Base-by-base conservation (phyloP, 92 coral and sea anemone genomes). In the Galaxea fascicularis region DNA sequence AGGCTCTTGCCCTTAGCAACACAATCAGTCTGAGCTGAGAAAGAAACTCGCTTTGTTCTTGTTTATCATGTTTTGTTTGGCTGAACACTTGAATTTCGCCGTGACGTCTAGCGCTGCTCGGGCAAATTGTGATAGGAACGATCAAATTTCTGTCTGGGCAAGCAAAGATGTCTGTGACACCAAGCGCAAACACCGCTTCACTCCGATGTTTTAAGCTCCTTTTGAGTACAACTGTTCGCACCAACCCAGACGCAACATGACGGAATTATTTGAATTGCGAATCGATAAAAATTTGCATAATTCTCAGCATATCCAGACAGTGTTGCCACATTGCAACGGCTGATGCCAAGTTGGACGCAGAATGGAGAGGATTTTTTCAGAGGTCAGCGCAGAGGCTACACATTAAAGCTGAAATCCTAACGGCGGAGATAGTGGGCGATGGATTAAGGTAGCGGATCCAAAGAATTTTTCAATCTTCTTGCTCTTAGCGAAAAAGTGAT, bases 261-360 rank as follows among this genome's bases (percentile, higher is more conserved):
- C 44, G 28, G 70, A 82, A 46, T 18, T 57, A 70, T 82, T 82
- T 82, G 78, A 82, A 82, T 58, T 54, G 58, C 20, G 39, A 54
- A 56, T 31, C 29, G 54, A 71, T 27, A 16, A 44, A 69, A 82
- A 82, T 82, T 71, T 82, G 78, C 86, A 82, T 82, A 82, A 71
- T 71, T 69, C 21, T 31, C 20, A 26, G 78, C 12, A 41, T 39
- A 24, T 18, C 68, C 71, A 56, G 86, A 82, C 86, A 81, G 77
- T 56, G 44, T 16, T 10, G 26, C 70, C 72, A n/a, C 49, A 21
- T 68, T 26, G 18, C 77, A 59, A 30, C 52, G 67, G 69, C 64
- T 13, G 28, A 9, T 46, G 59, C 72, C 21, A 27, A 64, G 4
- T 18, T 13, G 22, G 70, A 25, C 35, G 4, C n/a, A 28, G 10